phyloP scores from a whole-genome alignment of 2,888 invertebrate genomes.

The Fabriciana adippe region DNA sequence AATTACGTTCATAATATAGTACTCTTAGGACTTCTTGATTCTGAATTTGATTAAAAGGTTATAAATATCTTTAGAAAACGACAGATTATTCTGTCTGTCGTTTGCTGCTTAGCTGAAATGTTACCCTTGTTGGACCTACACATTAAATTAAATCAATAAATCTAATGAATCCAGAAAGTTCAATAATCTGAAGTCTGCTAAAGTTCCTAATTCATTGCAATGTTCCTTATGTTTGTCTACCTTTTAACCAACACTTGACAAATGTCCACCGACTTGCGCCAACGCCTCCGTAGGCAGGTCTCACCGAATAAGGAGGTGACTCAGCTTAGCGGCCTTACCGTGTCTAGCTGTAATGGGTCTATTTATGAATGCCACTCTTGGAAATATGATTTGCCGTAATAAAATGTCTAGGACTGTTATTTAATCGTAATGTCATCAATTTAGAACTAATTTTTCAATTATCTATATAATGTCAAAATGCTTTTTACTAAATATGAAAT shows the following conservation, averaged over 20 bases:
- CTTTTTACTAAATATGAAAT: too few relatives aligned
- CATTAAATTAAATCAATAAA: background rate
- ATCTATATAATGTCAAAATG: background rate
- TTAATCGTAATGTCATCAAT: background rate
- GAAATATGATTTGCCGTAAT: constrained; percentile 35
- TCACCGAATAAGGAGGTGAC: constrained; percentile 33
- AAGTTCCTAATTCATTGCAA: background rate
- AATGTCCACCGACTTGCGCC: constrained; percentile 24
- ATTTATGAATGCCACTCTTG: constrained; percentile 35
- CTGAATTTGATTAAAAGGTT: too few relatives aligned
- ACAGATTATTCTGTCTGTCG: too few relatives aligned
- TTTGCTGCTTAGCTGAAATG: too few relatives aligned
- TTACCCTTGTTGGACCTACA: too few relatives aligned
- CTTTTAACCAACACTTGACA: constrained; percentile 34
- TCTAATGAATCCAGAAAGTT: background rate
- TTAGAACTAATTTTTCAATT: background rate
- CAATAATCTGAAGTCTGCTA: background rate
- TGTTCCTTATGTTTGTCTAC: constrained; percentile 27
- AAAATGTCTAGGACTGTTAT: constrained; percentile 15
- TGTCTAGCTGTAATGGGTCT: constrained; percentile 40
- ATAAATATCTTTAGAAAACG: too few relatives aligned
- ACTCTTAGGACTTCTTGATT: too few relatives aligned
- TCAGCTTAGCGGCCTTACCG: constrained; percentile 31
- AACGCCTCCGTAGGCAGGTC: constrained; percentile 29
- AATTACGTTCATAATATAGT: too few relatives aligned